phyloP scores from a whole-genome alignment of 2,113 vertebrate species.

The Pedionomus torquatus region DNA sequence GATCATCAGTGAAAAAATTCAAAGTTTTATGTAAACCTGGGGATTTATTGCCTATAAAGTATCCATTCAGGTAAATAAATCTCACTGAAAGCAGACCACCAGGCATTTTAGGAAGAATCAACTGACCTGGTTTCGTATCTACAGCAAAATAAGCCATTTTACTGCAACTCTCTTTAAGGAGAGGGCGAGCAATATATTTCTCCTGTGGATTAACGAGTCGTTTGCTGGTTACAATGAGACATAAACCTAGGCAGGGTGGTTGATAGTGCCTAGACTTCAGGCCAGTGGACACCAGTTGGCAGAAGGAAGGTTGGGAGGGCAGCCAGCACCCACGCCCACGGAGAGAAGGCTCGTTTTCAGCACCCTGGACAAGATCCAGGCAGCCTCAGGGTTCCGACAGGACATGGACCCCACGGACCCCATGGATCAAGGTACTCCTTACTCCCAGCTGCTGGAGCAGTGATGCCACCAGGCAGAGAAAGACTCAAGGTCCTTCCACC shows the following conservation, averaged over 20 bases:
- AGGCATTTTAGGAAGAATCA: not conserved
- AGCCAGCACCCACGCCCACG: fast-evolving
- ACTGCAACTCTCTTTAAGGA: not conserved
- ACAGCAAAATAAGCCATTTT: not conserved
- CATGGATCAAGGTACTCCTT: not conserved
- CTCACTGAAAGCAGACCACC: not conserved
- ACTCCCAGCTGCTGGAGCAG: not conserved
- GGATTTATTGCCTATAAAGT: not conserved
- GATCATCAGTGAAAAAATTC: not conserved
- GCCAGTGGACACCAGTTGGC: not conserved
- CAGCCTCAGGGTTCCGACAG: fast-evolving
- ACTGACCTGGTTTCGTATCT: not conserved
- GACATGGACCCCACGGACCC: fast-evolving
- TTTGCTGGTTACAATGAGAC: not conserved
- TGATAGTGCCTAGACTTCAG: not conserved
- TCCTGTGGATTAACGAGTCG: not conserved
- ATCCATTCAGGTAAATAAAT: not conserved
- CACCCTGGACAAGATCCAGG: slow-evolving; percentile 45
- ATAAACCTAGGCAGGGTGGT: not conserved
- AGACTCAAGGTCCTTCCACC: not conserved
- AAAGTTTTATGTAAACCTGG: not conserved
- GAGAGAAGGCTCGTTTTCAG: not conserved
- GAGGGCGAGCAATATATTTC: not conserved
- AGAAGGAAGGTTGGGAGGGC: not conserved
- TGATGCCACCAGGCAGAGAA: not conserved